These are phyloP conservation scores for Melipona quadrifasciata DNA, from an alignment of 1,140 invertebrate species.

Conservation along the genomic window DNA sequence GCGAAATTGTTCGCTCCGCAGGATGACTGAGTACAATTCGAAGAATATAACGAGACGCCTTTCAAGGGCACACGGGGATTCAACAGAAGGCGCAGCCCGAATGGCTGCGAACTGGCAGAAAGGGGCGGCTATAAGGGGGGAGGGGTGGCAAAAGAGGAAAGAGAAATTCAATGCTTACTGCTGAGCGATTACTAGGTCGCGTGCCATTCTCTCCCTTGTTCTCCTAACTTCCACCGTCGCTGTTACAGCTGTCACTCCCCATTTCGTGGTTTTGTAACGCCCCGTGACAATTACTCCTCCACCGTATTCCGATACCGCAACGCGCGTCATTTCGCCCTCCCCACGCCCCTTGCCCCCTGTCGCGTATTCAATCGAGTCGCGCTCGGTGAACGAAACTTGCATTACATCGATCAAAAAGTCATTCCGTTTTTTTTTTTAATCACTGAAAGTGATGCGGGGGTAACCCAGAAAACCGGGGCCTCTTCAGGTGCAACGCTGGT, in stretches of 20 bases:
- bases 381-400: background rate
- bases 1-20: slow-evolving; percentile 13
- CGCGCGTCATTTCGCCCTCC: background rate
- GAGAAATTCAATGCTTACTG: slow-evolving; percentile 67
- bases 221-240: slow-evolving; percentile 17
- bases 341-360: background rate
- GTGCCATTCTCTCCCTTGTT: slow-evolving; percentile 59
- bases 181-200: slow-evolving; percentile 73
- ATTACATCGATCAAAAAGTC: background rate
- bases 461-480: too few species aligned
- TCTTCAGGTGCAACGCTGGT: too few species aligned
- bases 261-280: slow-evolving; percentile 23
- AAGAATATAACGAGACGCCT: slow-evolving; percentile 21
- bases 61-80: slow-evolving; percentile 23
- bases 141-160: slow-evolving; percentile 1
- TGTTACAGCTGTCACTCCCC: slow-evolving; percentile 47
- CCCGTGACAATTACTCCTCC: slow-evolving; percentile 10
- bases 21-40: slow-evolving; percentile 17
- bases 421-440: too few species aligned
- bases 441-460: too few species aligned
- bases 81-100: background rate
- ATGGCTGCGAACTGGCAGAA: background rate
- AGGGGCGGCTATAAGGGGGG: background rate
- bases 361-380: background rate
- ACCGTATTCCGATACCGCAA: background rate